Conservation (phyloP, 2,888 invertebrate genomes). For the Metopia argyrocephala region DNA sequence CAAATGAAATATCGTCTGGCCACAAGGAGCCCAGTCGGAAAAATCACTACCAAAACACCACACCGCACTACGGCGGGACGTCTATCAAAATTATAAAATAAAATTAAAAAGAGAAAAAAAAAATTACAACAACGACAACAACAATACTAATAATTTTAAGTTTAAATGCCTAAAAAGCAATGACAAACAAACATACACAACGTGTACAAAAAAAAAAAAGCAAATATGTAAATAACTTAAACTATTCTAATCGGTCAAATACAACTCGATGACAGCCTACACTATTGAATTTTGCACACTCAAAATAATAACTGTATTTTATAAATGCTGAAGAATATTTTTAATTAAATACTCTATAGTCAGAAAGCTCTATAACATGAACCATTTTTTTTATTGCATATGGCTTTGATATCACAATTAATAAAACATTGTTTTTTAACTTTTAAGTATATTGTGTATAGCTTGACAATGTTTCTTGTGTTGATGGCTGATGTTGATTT, state of each 20-base stretch:
- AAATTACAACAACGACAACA: slow-evolving; percentile 22
- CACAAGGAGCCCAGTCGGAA: slow-evolving; percentile 64
- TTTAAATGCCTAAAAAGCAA: slow-evolving; percentile 64
- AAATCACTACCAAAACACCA: slow-evolving; percentile 64
- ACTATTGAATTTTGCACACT: too few relatives aligned
- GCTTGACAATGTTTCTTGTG: too few relatives aligned
- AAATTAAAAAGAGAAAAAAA: slow-evolving; percentile 10
- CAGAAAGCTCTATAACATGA: too few relatives aligned
- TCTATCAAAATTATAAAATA: slow-evolving; percentile 50
- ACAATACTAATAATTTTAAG: slow-evolving; percentile 32
- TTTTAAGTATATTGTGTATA: too few relatives aligned
- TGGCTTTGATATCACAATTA: too few relatives aligned
- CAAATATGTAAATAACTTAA: neutral
- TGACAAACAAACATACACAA: slow-evolving; percentile 54
- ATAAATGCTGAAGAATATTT: too few relatives aligned
- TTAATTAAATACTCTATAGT: too few relatives aligned
- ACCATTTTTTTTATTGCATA: too few relatives aligned
- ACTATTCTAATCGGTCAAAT: slow-evolving; percentile 25
- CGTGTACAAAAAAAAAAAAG: slow-evolving; percentile 32
- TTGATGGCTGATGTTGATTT: too few relatives aligned
- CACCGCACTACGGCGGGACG: slow-evolving; percentile 69
- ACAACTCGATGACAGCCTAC: too few relatives aligned
- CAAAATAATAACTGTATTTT: too few relatives aligned
- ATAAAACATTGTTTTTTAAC: too few relatives aligned
- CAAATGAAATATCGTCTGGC: slow-evolving; percentile 68